phyloP scores from a whole-genome alignment of 35 echinoderm and acorn worm genomes.

The Acanthaster planci region DNA sequence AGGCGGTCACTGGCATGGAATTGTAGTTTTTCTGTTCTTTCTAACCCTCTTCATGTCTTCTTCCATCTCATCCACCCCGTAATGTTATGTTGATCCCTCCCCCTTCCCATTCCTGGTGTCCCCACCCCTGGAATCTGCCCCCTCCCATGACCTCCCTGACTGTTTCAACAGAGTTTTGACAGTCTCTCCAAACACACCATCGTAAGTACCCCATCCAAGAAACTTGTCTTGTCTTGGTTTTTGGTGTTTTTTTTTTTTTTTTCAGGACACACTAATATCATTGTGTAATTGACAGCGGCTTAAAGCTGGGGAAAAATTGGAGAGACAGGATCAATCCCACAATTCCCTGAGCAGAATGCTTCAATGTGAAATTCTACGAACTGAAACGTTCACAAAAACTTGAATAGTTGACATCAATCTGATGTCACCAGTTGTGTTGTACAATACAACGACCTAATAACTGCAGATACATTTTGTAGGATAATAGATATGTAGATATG shows the following conservation, averaged over 20 bases:
- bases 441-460: too few relatives aligned
- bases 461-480: too few relatives aligned
- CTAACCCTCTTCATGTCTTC: slow-evolving; percentile 49
- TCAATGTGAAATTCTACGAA: too few relatives aligned
- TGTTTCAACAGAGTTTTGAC: slow-evolving; percentile 52
- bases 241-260: neutral
- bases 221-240: slow-evolving; percentile 13
- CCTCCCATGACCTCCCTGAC: neutral
- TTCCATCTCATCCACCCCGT: slow-evolving; percentile 37
- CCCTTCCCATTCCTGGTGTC: slow-evolving; percentile 26
- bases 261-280: slow-evolving; percentile 1
- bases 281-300: neutral
- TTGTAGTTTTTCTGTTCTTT: neutral
- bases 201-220: slow-evolving; percentile 66
- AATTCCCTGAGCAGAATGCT: too few relatives aligned
- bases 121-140: slow-evolving; percentile 15
- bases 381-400: too few relatives aligned
- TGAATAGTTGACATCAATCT: too few relatives aligned
- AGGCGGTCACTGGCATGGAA: neutral
- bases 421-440: too few relatives aligned
- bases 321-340: too few relatives aligned
- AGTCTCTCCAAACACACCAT: slow-evolving; percentile 64
- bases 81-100: slow-evolving; percentile 15
- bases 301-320: neutral
- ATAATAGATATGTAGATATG: too few relatives aligned